phyloP scores from a whole-genome alignment of 2,888 invertebrate genomes.

The Aelia acuminata region DNA sequence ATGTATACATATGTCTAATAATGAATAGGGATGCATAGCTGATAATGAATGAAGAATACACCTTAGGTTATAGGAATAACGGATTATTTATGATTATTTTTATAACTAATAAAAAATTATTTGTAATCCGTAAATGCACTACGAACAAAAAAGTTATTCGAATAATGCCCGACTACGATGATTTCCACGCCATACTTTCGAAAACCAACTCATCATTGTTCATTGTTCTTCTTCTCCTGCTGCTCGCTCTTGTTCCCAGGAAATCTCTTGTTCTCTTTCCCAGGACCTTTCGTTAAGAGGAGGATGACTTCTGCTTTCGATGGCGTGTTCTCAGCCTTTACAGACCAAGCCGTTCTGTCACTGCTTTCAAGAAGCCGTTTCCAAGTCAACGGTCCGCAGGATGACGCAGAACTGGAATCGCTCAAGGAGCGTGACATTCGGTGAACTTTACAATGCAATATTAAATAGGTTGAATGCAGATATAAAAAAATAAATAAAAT shows the following conservation, averaged over 20 bases:
- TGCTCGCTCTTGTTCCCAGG: not conserved
- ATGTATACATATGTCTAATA: no score
- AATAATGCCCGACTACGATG: no score
- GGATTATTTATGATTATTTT: no score
- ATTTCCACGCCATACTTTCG: not conserved
- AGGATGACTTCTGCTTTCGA: not conserved
- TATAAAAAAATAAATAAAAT: no score
- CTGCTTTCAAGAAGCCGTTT: not conserved
- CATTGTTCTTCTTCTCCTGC: not conserved
- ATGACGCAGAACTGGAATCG: slow-evolving; percentile 8
- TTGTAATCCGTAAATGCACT: no score
- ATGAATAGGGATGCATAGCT: no score
- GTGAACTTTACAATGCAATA: not conserved
- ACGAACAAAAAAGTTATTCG: no score
- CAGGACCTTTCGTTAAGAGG: not conserved
- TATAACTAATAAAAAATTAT: no score
- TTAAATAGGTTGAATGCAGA: not conserved
- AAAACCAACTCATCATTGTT: not conserved
- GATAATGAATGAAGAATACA: no score
- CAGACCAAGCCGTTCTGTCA: not conserved
- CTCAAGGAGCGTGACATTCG: not conserved
- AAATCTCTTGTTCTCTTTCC: not conserved
- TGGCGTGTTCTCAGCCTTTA: not conserved
- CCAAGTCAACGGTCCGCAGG: not conserved
- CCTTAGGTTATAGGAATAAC: no score